Evolutionary conservation across 2,797 vertebrate species (phyloP).

Genomic region (Rhinatrema bivittatum): DNA sequence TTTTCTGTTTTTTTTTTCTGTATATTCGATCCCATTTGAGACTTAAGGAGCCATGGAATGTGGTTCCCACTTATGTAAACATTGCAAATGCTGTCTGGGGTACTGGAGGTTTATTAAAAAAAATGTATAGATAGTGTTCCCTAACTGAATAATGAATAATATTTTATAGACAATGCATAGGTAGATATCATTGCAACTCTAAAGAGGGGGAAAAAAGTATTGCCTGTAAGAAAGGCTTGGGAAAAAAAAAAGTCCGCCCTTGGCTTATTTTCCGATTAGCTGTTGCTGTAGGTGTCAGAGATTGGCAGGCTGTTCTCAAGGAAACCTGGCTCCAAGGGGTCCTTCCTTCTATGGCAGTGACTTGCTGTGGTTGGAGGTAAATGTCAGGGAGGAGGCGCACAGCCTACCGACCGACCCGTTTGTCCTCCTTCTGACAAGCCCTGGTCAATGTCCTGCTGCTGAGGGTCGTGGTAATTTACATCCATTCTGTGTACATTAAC

Average conservation of each 20-base stretch:
- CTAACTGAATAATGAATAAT: too few relatives aligned
- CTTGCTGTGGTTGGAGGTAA: constrained; percentile 52
- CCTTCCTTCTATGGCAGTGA: constrained; percentile 50
- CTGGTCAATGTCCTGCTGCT: constrained; percentile 98
- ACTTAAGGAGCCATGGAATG: constrained; percentile 9
- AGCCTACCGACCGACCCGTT: constrained; percentile 59
- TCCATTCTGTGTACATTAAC: constrained; percentile 88
- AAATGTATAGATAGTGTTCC: too few relatives aligned
- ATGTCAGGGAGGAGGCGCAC: constrained; percentile 51
- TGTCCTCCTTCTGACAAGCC: constrained; percentile 93
- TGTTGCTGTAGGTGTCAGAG: constrained; percentile 67
- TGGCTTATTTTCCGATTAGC: constrained; percentile 59
- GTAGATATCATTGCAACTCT: constrained; percentile 24
- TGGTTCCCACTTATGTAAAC: constrained; percentile 67
- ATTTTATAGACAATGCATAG: too few relatives aligned
- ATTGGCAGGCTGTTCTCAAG: constrained; percentile 65
- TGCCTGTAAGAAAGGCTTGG: constrained; percentile 25
- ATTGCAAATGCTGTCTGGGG: constrained; percentile 40
- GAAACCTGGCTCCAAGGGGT: constrained; percentile 72
- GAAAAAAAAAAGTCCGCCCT: too few relatives aligned
- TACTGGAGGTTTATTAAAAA: background rate
- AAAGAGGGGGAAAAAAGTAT: constrained; percentile 1
- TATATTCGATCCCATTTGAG: constrained; percentile 38
- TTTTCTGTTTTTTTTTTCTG: constrained; percentile 44
- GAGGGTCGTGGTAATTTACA: constrained; percentile 95